phyloP scores from a whole-genome alignment of 2,113 vertebrate species.

The Carassius carassius region DNA sequence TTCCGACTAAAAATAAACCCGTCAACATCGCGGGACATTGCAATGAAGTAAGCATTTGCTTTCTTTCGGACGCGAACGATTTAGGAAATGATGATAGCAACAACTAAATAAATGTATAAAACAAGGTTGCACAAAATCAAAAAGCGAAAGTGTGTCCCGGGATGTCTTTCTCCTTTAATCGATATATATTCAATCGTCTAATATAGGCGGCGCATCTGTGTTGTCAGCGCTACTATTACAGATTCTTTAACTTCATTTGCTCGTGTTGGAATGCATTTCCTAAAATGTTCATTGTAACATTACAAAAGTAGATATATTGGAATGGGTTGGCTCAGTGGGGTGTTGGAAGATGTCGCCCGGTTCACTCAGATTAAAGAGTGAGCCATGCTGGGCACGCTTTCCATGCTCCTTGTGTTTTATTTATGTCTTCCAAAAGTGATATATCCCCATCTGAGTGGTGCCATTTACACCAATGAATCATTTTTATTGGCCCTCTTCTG shows the following conservation, averaged over 20 bases:
- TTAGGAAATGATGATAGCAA: not conserved
- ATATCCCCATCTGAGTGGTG: conserved; percentile 71
- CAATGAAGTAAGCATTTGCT: not conserved
- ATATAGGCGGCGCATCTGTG: not conserved
- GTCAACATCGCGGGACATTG: not conserved
- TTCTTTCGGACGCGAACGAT: not conserved
- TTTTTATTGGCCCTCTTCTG: conserved; percentile 53
- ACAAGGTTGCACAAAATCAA: not conserved
- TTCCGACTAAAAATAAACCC: conserved; percentile 41
- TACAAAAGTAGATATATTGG: not conserved
- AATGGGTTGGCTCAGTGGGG: not conserved
- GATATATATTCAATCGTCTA: too few species aligned
- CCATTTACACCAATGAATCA: conserved; percentile 74
- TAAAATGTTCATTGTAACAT: not conserved
- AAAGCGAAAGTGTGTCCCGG: not conserved
- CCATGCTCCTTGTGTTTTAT: conserved; percentile 62
- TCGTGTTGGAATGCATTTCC: not conserved
- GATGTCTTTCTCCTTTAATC: not conserved
- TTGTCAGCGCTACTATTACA: not conserved
- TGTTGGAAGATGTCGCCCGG: conserved; percentile 45
- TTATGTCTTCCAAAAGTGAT: conserved; percentile 69
- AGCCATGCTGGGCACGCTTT: conserved; percentile 61
- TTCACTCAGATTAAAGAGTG: conserved; percentile 68
- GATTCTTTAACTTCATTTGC: not conserved
- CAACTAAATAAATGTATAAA: not conserved